Percentiles rank a stretch among this genome's conserved stretches.
phyloP scores from a whole-genome alignment of 2,888 invertebrate species.

The Hirudinaria manillensis region DNA sequence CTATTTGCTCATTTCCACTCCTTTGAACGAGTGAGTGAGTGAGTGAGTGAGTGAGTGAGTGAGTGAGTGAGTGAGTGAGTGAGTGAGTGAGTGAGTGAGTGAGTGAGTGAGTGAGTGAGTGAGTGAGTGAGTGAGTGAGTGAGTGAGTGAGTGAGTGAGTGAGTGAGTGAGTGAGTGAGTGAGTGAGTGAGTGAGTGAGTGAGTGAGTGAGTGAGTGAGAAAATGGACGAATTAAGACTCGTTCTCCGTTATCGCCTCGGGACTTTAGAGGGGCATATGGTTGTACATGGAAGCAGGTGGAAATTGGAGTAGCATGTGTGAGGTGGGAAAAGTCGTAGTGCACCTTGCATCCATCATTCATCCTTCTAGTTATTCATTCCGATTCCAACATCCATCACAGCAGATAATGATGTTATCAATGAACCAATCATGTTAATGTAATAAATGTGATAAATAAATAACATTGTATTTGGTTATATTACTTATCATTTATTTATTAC shows the following conservation, averaged over 20 bases:
- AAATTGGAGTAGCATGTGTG: not conserved
- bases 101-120: constrained; percentile 31
- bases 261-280: not conserved
- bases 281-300: not conserved
- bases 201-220: too few relatives aligned
- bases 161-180: constrained; percentile 30
- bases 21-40: constrained; percentile 16
- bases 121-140: constrained; percentile 25
- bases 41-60: constrained; percentile 17
- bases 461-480: too few relatives aligned
- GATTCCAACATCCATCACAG: not conserved
- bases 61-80: constrained; percentile 19
- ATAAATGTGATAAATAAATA: too few relatives aligned
- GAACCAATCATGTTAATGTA: not conserved
- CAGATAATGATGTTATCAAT: not conserved
- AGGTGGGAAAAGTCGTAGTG: too few relatives aligned
- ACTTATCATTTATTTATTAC: too few relatives aligned
- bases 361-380: not conserved
- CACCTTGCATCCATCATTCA: not conserved
- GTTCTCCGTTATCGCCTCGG: too few relatives aligned
- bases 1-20: too few relatives aligned
- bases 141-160: constrained; percentile 30
- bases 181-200: constrained; percentile 29
- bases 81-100: constrained; percentile 18
- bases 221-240: not conserved